These are phyloP conservation scores for Pseudeuparius sepicola DNA, from an alignment of 2,888 invertebrate species.

Conservation along the genomic window DNA sequence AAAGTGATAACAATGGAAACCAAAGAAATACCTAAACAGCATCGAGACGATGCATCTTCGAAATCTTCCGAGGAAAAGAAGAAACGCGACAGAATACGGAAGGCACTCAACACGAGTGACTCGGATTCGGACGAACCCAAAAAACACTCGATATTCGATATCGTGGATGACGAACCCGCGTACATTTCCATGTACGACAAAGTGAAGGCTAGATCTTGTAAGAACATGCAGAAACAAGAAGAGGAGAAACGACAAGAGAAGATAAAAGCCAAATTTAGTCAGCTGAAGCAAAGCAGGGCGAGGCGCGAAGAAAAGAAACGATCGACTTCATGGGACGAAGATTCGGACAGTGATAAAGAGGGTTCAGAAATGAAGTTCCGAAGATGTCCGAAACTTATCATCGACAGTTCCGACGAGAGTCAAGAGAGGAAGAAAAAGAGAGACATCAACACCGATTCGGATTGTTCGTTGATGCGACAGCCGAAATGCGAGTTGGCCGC, in stretches of 20 bases:
- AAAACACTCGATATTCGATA: slow-evolving; percentile 86
- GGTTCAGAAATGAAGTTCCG: slow-evolving; percentile 29
- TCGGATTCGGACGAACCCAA: slow-evolving; percentile 75
- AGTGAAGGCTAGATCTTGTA: slow-evolving; percentile 86
- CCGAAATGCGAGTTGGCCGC: slow-evolving; percentile 36
- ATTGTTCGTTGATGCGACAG: slow-evolving; percentile 37
- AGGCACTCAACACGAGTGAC: slow-evolving; percentile 46
- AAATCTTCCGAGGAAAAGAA: slow-evolving; percentile 29
- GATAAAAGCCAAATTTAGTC: slow-evolving; percentile 81
- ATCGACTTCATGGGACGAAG: slow-evolving; percentile 81
- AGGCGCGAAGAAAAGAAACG: slow-evolving; percentile 84
- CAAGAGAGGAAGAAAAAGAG: slow-evolving; percentile 32
- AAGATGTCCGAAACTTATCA: slow-evolving; percentile 33
- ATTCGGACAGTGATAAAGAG: slow-evolving; percentile 55
- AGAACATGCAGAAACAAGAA: slow-evolving; percentile 86
- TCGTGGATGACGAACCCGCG: slow-evolving; percentile 77
- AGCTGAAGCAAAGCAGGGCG: slow-evolving; percentile 77
- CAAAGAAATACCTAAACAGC: slow-evolving; percentile 23
- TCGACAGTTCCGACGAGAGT: slow-evolving; percentile 37
- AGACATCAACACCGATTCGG: slow-evolving; percentile 46
- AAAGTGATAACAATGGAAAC: slow-evolving; percentile 10
- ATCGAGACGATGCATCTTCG: slow-evolving; percentile 21
- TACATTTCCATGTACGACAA: slow-evolving; percentile 98
- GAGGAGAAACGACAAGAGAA: slow-evolving; percentile 80
- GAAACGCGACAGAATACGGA: slow-evolving; percentile 31